phyloP scores from a whole-genome alignment of 2,888 invertebrate genomes.

The Xylocampa areola region DNA sequence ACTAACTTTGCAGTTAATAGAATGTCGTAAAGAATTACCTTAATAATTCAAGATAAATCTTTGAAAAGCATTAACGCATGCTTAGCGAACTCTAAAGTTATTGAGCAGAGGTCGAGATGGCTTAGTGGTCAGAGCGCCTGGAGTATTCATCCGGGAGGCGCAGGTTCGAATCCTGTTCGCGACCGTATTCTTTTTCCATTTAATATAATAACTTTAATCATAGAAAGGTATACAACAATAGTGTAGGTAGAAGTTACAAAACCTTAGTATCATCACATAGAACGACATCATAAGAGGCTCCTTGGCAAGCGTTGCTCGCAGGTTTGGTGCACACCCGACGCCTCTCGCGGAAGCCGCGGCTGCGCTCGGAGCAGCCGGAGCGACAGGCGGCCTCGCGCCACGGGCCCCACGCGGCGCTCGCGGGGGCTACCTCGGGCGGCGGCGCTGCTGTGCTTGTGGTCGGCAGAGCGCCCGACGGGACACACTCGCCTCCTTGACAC shows the following conservation, averaged over 20 bases:
- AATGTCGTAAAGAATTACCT: no score
- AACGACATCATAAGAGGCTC: conserved; percentile 90
- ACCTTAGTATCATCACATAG: conserved; percentile 92
- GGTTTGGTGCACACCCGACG: conserved; percentile 88
- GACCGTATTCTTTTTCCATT: no score
- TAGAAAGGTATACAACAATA: no score
- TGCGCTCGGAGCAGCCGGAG: conserved; percentile 91
- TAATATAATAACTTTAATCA: no score
- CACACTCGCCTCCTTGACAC: conserved; percentile 92
- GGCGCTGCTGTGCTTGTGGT: conserved; percentile 53
- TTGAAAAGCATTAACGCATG: no score
- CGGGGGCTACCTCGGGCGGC: conserved; percentile 6
- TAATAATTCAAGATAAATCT: no score
- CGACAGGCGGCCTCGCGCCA: conserved; percentile 91
- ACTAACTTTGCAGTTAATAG: no score
- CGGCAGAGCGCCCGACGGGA: conserved; percentile 73
- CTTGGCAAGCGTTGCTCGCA: conserved; percentile 90
- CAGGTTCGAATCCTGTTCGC: no score
- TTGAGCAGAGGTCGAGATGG: no score
- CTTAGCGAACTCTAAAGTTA: no score
- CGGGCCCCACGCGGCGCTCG: conserved; percentile 90
- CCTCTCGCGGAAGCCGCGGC: conserved; percentile 90
- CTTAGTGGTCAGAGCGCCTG: no score
- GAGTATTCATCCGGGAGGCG: no score
- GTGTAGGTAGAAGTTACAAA: background rate